Evolutionary conservation across 2,113 vertebrate species (phyloP).

Genomic region (Cyanoramphus novaezelandiae): DNA sequence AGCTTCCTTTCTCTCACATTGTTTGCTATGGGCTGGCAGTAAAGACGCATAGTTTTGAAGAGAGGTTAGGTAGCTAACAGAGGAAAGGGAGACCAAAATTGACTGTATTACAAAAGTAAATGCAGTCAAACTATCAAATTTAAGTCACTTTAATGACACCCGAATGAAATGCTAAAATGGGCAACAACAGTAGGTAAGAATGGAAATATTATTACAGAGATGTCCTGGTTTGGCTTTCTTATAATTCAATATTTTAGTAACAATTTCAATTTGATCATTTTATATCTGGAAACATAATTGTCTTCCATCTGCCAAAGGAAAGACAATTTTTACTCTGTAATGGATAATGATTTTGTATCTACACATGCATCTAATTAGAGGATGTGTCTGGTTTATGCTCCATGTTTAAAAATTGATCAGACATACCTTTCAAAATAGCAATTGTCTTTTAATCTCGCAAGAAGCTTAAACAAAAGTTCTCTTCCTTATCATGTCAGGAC

Average conservation of each 20-base stretch:
- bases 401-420: not conserved
- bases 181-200: not conserved
- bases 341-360: not conserved
- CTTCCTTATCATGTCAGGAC: not conserved
- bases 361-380: not conserved
- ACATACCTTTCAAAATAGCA: not conserved
- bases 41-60: not conserved
- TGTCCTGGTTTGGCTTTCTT: not conserved
- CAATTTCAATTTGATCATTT: not conserved
- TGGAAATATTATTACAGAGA: not conserved
- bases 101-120: not conserved
- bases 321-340: not conserved
- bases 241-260: not conserved
- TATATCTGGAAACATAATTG: not conserved
- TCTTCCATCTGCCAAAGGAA: not conserved
- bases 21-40: not conserved
- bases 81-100: not conserved
- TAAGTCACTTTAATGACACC: not conserved
- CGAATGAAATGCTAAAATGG: not conserved
- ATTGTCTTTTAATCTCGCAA: not conserved
- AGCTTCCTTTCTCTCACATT: not conserved
- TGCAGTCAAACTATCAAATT: not conserved
- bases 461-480: not conserved
- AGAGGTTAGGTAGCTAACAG: not conserved
- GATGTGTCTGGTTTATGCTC: not conserved